Base-by-base conservation (phyloP, 2,888 invertebrate genomes). In the Polymixis lichenea region DNA sequence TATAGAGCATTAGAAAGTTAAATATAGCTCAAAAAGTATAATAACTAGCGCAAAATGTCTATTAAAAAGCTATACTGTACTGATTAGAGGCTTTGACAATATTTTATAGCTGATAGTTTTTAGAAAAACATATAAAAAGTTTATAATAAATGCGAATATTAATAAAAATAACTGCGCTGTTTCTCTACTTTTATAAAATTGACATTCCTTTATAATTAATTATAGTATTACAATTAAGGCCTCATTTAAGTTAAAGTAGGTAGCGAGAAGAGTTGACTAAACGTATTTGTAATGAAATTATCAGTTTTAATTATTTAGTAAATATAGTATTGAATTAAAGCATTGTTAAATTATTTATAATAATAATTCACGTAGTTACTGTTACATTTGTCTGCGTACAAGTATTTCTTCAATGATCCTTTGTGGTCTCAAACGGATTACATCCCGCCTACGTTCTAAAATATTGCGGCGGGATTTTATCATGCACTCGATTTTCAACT, bases 191-290 rank as follows among this genome's bases (percentile, higher is more conserved):
- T 85, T 83, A 85, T 86, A 83, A 77, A 67, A 81, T 81, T 82
- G 86, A 87, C 87, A 87, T 88, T 88, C 87, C 88, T 78, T 73
- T 74, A 17, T 83, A 75, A 78, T 71, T 78, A 85, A 58, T 68
- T 65, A 76, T 75, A 72, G 22, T 74, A 72, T 55, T 77, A 72
- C 22, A 75, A 53, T 69, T 78, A 83, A 85, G 81, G 85, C 83
- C 85, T 86, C 84, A 67, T 66, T 32, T 82, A 84, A 66, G 28
- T 75, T 55, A 69, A 73, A 46, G 67, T 46, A 28, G 13, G n/a
- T 77, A 75, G 62, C 49, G 25, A 70, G 32, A 75, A 72, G 69
- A 46, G 43, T 73, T 56, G 19, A 76, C 55, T 76, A 69, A 72
- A 81, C n/a, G 13, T n/a, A 66, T 68, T 55, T 70, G 25, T 81